Evolutionary conservation across 2,113 vertebrate genomes (phyloP), one percentile per base, ranked within the genome.

Genomic region (Corapipo altera): DNA sequence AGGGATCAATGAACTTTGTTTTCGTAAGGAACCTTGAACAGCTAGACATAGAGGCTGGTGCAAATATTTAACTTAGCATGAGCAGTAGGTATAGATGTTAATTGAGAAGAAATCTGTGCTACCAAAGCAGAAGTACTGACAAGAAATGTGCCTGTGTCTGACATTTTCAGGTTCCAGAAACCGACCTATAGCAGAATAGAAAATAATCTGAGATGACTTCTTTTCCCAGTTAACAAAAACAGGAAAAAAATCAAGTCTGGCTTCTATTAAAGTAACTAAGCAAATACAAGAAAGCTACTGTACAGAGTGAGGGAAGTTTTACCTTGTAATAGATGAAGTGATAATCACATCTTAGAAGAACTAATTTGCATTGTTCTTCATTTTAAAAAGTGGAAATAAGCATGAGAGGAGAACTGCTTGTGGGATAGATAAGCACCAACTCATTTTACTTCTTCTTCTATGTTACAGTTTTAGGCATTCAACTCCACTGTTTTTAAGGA

Each of bases 371-470:
- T 86, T 58, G 8, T 46, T 90, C 16, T 91, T 92, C 15, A 58
- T 72, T 91, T 78, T 24, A 92, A 91, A 79, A 93, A 55, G 57
- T 79, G 73, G 80, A 94, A 96, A 85, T 78, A 83, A 59, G 30
- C 20, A 59, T 43, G 26, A 86, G 49, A 46, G 4, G 24, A 91
- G 33, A 64, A 43, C 43, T 80, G 9, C 52, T 85, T 77, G 41
- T 64, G 78, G 62, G 73, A 57, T 52, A 94, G 84, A 89, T 89
- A 94, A 76, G 59, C 12, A 87, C 66, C 73, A 85, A 33, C 27
- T 91, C 26, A 83, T 92, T 97, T 93, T 85, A 93, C 77, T 95
- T 96, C 85, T 95, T 96, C 85, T 80, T 96, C 67, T 49, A 2
- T 62, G 49, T 21, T 76, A 69, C 33, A 35, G 15, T 90, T 93